Evolutionary conservation across 2,113 vertebrate genomes (phyloP).

Genomic region (Lepus americanus): DNA sequence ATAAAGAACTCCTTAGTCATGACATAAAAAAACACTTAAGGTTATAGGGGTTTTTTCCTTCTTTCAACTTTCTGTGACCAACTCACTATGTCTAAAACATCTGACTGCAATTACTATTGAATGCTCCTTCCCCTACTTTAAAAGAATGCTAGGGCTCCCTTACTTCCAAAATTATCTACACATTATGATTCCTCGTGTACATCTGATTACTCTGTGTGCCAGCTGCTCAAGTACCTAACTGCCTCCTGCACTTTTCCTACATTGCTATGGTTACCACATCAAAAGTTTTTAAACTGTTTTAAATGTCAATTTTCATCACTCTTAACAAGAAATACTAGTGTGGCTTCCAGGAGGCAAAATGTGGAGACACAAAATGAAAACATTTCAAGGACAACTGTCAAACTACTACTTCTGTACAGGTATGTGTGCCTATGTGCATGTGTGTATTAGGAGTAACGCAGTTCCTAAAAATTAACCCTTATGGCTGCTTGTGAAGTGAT

Average conservation of each 20-base stretch:
- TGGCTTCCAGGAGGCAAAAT: constrained; percentile 26
- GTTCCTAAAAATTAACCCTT: background rate
- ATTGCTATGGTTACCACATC: constrained; percentile 58
- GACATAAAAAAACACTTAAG: background rate
- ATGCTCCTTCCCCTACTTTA: constrained; percentile 20
- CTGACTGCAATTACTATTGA: background rate
- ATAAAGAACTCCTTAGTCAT: background rate
- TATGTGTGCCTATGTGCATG: background rate
- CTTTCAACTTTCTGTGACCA: background rate
- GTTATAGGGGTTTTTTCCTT: background rate
- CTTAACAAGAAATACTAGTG: constrained; percentile 42
- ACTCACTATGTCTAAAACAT: background rate
- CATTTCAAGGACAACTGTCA: constrained; percentile 37
- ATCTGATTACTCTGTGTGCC: constrained; percentile 49
- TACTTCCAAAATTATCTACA: constrained; percentile 54
- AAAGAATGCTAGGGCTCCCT: background rate
- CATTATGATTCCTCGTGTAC: constrained; percentile 44
- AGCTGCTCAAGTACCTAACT: constrained; percentile 52
- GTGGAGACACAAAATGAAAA: constrained; percentile 11
- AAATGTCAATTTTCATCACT: constrained; percentile 37
- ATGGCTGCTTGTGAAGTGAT: background rate
- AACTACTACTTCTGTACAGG: background rate
- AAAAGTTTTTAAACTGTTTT: constrained; percentile 60
- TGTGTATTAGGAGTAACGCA: background rate
- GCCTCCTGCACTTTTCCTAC: background rate